Evolutionary conservation across 1,140 invertebrate species (phyloP).

Genomic region (Drosophila mauritiana): DNA sequence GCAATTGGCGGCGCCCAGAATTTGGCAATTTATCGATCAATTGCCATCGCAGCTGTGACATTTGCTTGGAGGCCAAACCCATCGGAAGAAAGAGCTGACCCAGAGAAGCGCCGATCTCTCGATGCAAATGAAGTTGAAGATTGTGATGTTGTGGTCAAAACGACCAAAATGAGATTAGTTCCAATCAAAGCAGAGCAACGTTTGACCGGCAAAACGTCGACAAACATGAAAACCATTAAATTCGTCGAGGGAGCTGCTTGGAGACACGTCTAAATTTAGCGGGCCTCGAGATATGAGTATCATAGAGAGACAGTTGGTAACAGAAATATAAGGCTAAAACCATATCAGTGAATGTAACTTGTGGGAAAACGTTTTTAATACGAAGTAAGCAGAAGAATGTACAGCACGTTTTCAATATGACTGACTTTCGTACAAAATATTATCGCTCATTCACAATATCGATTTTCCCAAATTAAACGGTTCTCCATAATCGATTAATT

Average conservation of each 20-base stretch:
- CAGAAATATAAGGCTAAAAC: background rate
- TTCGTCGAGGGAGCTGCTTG: constrained; percentile 6
- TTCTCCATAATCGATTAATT: background rate
- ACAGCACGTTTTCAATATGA: background rate
- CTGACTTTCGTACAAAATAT: background rate
- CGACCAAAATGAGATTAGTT: constrained; percentile 32
- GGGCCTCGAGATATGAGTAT: constrained; percentile 22
- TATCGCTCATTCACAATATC: background rate
- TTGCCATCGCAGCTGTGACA: constrained; percentile 24
- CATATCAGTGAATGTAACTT: no score
- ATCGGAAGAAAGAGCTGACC: constrained; percentile 22
- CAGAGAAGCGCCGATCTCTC: constrained; percentile 9
- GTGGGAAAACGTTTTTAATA: no score
- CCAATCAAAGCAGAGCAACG: constrained; percentile 9
- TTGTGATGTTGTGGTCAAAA: constrained; percentile 8
- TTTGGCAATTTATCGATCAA: constrained; percentile 25
- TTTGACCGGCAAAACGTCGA: constrained; percentile 5
- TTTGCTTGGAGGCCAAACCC: constrained; percentile 31
- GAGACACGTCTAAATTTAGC: constrained; percentile 38
- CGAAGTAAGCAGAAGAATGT: no score
- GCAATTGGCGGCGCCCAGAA: constrained; percentile 34
- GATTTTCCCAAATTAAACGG: background rate
- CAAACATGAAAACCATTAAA: constrained; percentile 20
- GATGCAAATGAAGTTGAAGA: constrained; percentile 39
- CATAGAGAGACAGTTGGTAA: constrained; percentile 9